Base-by-base conservation (phyloP, 2,888 invertebrate genomes). In the Iselma pallidipennis region DNA sequence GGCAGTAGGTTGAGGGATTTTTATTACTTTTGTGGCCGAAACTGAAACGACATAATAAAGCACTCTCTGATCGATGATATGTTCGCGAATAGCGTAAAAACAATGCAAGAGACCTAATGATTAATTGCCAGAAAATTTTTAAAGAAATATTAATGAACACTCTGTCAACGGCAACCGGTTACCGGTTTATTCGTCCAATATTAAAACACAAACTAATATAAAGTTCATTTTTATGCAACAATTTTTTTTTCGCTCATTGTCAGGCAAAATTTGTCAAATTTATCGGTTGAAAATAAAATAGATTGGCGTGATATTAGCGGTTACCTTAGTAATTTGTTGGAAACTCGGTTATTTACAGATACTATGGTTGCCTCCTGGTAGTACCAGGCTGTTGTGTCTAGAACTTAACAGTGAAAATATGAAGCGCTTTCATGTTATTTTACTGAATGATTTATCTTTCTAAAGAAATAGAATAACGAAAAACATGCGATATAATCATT, bases 121-220 rank as follows among this genome's bases (percentile, higher is more conserved):
- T 52, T 52, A 52, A 52, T 52, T 31, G 52, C 14, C 26, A 14
- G n/a, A 21, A 12, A 10, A 52, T 21, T 52, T 52, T 52, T 14
- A 31, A 52, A 19, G 52, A 52, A 52, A 31, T 52, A 52, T 52
- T 52, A 31, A 52, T 52, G 29, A 52, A 52, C 31, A 4, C 9
- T 16, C 12, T 29, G 52, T 52, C 52, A 31, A 52, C 6, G 19
- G 31, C 52, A 52, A 48, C 42, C 42, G 42, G 42, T 37, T 37
- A 16, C 14, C 4, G 42, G 4, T n/a, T 14, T 37, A 37, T 16
- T 37, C 42, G 42, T 37, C 16, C n/a, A n/a, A n/a, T n/a, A n/a
- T n/a, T n/a, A n/a, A n/a, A n/a, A n/a, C n/a, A n/a, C n/a, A n/a
- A n/a, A n/a, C n/a, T n/a, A n/a, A n/a, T n/a, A n/a, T n/a, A n/a